A percentile compares a stretch with the other conserved stretches of the same genome.
Conservation (phyloP, 2,888 invertebrate species). For the Aleiodes alternator region DNA sequence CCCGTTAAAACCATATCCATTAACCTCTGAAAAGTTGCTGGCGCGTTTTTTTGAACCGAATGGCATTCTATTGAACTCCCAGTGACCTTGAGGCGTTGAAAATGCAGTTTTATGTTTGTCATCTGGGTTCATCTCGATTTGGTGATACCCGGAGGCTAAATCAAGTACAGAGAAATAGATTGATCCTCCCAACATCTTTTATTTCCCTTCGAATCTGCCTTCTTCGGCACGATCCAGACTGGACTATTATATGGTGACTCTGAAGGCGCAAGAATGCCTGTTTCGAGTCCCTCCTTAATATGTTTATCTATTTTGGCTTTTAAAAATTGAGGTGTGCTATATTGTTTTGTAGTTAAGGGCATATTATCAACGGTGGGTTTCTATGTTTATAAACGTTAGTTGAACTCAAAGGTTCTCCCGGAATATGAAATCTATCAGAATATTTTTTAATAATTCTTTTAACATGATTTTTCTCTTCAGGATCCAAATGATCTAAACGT, state of each 20-base stretch:
- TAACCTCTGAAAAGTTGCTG: slow-evolving; percentile 22
- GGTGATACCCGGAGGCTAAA: slow-evolving; percentile 1
- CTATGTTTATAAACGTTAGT: slow-evolving; percentile 10
- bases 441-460: not conserved
- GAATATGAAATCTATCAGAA: slow-evolving; percentile 10
- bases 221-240: not conserved
- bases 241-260: slow-evolving; percentile 49
- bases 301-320: slow-evolving; percentile 15
- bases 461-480: slow-evolving; percentile 8
- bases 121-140: slow-evolving; percentile 7
- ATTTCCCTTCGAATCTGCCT: not conserved
- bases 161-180: not conserved
- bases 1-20: slow-evolving; percentile 23
- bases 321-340: slow-evolving; percentile 6
- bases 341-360: slow-evolving; percentile 19
- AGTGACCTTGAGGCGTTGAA: slow-evolving; percentile 16
- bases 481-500: not conserved
- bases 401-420: slow-evolving; percentile 8
- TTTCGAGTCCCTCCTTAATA: not conserved
- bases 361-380: not conserved
- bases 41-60: not conserved
- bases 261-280: not conserved
- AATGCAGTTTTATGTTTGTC: slow-evolving; percentile 15
- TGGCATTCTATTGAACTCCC: slow-evolving; percentile 9
- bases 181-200: slow-evolving; percentile 14